Percentiles rank a stretch among this genome's conserved stretches.
Conservation (phyloP, 2,888 invertebrate species). For the Lasiommata megera region DNA sequence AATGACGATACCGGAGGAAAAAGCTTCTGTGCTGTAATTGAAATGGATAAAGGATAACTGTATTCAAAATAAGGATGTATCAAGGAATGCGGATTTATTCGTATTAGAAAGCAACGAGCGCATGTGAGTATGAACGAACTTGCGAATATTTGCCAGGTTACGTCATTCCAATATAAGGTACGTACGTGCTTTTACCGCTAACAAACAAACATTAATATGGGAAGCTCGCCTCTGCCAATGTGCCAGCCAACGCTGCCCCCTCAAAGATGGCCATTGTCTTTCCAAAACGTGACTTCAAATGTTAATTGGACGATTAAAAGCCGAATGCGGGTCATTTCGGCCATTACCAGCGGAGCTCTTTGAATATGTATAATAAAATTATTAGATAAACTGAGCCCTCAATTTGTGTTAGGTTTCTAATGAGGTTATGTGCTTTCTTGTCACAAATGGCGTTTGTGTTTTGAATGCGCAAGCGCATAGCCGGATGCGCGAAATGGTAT, state of each 20-base stretch:
- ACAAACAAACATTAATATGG: conserved; percentile 81
- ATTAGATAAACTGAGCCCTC: conserved; percentile 69
- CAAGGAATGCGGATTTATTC: conserved; percentile 8
- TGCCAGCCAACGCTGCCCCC: conserved; percentile 76
- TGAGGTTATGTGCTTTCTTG: conserved; percentile 81
- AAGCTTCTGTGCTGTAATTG: no score
- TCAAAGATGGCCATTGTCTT: conserved; percentile 81
- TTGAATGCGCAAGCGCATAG: conserved; percentile 72
- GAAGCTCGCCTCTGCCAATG: conserved; percentile 74
- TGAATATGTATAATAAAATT: conserved; percentile 81
- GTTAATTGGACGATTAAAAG: conserved; percentile 80
- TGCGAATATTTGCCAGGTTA: conserved; percentile 63
- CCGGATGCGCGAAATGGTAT: conserved; percentile 79
- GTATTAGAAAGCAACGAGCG: conserved; percentile 11
- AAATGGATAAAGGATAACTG: neutral
- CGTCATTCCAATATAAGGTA: conserved; percentile 53
- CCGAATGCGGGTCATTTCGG: conserved; percentile 79
- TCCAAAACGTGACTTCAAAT: conserved; percentile 79
- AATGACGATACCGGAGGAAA: no score
- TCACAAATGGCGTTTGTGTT: conserved; percentile 71
- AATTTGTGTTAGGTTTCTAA: conserved; percentile 79
- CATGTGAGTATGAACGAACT: conserved; percentile 38
- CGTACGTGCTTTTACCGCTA: conserved; percentile 77
- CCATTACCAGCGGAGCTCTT: conserved; percentile 75
- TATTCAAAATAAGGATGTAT: neutral